Evolutionary conservation across 2,888 invertebrate genomes (phyloP).

Genomic region (Melolontha melolontha): DNA sequence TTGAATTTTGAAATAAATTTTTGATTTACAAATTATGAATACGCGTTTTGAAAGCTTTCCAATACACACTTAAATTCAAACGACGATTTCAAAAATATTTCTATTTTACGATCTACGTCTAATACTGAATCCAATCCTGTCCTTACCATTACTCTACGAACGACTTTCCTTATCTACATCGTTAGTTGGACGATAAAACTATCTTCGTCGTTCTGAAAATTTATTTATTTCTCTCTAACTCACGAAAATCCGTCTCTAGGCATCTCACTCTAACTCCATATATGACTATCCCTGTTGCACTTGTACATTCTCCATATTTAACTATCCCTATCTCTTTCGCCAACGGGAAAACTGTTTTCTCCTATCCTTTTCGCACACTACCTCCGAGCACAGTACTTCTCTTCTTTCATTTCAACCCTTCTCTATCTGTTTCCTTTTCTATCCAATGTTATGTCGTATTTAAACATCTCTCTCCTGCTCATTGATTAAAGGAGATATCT

Average conservation of each 20-base stretch:
- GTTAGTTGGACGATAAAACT: slow-evolving; percentile 54
- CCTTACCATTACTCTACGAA: slow-evolving; percentile 29
- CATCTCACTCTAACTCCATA: slow-evolving; percentile 29
- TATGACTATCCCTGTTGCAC: slow-evolving; percentile 50
- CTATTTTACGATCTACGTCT: too few species aligned
- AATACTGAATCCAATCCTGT: slow-evolving; percentile 29
- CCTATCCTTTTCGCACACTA: slow-evolving; percentile 41
- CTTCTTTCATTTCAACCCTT: slow-evolving; percentile 54
- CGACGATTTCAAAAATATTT: too few species aligned
- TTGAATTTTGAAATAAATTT: too few species aligned
- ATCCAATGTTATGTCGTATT: slow-evolving; percentile 45
- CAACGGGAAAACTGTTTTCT: slow-evolving; percentile 20
- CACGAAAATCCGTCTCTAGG: slow-evolving; percentile 27
- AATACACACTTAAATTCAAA: too few species aligned
- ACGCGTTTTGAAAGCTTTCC: too few species aligned
- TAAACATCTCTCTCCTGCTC: slow-evolving; percentile 47
- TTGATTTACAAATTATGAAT: too few species aligned
- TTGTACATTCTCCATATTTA: slow-evolving; percentile 6
- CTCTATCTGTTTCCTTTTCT: slow-evolving; percentile 46
- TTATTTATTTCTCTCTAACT: slow-evolving; percentile 43
- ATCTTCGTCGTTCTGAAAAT: slow-evolving; percentile 53
- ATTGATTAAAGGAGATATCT: slow-evolving; percentile 54
- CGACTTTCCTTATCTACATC: slow-evolving; percentile 42
- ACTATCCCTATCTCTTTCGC: slow-evolving; percentile 8
- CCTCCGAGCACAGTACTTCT: slow-evolving; percentile 44